A percentile compares a stretch with the other conserved stretches of the same genome.
Conservation (phyloP, 2,797 vertebrate genomes). For the Heteromormyrus szaboi region DNA sequence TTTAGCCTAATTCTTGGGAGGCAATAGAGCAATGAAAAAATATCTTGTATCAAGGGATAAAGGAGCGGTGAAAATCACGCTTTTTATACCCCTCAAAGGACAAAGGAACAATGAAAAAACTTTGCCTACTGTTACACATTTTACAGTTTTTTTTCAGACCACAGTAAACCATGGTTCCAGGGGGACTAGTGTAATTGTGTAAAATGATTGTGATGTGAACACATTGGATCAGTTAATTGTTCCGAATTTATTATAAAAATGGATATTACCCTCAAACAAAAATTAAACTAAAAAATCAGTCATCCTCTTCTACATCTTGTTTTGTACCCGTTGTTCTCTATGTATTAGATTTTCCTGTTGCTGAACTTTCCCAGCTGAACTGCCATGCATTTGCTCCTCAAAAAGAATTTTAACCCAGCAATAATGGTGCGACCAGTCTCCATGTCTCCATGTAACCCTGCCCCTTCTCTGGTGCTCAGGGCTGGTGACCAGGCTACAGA, state of each 20-base stretch:
- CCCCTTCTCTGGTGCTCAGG: slow-evolving; percentile 38
- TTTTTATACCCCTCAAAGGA: background rate
- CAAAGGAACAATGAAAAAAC: background rate
- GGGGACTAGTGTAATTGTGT: background rate
- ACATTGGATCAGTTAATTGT: background rate
- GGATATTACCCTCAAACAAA: background rate
- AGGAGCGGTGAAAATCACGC: background rate
- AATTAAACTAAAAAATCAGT: background rate
- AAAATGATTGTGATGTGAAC: background rate
- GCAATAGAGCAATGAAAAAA: background rate
- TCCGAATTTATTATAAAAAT: background rate
- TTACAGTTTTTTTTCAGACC: background rate
- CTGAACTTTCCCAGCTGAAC: background rate
- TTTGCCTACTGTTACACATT: background rate
- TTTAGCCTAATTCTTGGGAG: background rate
- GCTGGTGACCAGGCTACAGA: slow-evolving; percentile 56
- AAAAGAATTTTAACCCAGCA: background rate
- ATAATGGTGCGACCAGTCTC: background rate
- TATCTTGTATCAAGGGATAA: background rate
- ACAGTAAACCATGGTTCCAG: background rate
- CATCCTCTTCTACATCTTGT: background rate
- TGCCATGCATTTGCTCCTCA: background rate
- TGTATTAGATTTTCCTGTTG: background rate
- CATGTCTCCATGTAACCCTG: background rate
- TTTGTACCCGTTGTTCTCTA: background rate